These are phyloP conservation scores for Eciton burchellii DNA, from an alignment of 1,140 invertebrate species.

Conservation along the genomic window DNA sequence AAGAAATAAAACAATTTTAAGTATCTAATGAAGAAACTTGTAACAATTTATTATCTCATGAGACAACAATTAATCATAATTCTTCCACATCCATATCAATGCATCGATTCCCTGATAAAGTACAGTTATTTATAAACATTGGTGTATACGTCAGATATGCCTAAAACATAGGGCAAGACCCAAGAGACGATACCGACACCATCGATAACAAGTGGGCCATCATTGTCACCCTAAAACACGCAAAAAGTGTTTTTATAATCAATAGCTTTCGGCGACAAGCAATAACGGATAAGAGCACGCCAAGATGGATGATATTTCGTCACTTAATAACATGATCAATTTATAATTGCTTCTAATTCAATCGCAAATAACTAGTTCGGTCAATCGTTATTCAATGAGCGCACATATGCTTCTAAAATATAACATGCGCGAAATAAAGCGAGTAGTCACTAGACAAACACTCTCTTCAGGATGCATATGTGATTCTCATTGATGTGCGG, in stretches of 20 bases:
- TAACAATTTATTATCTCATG: neutral
- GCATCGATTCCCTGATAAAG: slow-evolving; percentile 83
- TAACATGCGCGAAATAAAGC: slow-evolving; percentile 11
- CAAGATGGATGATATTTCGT: neutral
- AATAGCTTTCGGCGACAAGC: neutral
- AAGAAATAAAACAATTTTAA: neutral
- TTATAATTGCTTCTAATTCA: neutral
- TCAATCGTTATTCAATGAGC: neutral
- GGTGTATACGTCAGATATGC: slow-evolving; percentile 88
- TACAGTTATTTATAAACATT: slow-evolving; percentile 84
- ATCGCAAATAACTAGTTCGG: too few relatives aligned
- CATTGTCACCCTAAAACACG: slow-evolving; percentile 86
- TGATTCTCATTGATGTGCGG: slow-evolving; percentile 5
- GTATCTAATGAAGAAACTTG: neutral
- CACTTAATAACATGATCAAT: neutral
- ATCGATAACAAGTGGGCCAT: slow-evolving; percentile 85
- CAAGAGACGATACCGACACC: slow-evolving; percentile 88
- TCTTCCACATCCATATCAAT: neutral
- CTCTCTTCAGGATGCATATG: slow-evolving; percentile 15
- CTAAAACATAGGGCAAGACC: slow-evolving; percentile 88
- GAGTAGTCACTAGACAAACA: slow-evolving; percentile 20
- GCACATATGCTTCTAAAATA: neutral
- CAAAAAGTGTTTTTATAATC: slow-evolving; percentile 27
- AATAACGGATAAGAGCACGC: neutral
- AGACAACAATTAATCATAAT: neutral